Base-by-base conservation (phyloP, 2,888 invertebrate species). In the Lithophane semibrunnea region DNA sequence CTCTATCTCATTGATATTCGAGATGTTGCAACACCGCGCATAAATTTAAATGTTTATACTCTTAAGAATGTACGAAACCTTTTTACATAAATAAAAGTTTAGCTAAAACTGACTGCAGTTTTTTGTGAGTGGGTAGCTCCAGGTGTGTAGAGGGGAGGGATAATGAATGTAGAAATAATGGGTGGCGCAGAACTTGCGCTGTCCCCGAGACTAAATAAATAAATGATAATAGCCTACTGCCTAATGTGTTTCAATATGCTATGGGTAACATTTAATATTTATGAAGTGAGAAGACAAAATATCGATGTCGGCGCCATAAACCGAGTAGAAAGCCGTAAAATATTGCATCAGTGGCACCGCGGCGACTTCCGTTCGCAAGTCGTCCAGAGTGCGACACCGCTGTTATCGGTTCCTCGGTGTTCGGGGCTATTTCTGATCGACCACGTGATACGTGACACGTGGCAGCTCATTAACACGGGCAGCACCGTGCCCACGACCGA, bases 281-380 rank as follows among this genome's bases (percentile, higher is more conserved):
- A 88, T 42, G 85, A 78, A 37, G 52, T 65, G 67, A 75, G 71
- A 73, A 81, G 79, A 82, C 80, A 83, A 85, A 29, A 88, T 49
- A 83, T 80, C 70, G 56, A 77, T 58, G 79, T 60, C 74, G 79
- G 77, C 72, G 68, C 74, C 77, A 75, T 77, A 66, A 79, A 85
- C 72, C 80, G 76, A 73, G 73, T 79, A 82, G 84, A 88, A 81
- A 89, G 83, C 78, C 80, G 77, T 88, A 87, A 88, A 86, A 84
- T 64, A 87, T 88, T 88, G 82, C 89, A 84, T 88, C 89, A 56
- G 56, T 73, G 75, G 75, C 56, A 80, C 77, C 60, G 44, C 18
- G 73, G 75, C 77, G 80, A 86, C 90, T 89, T 89, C 90, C 89
- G 89, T 81, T 80, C 84, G 77, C 87, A 82, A 83, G 78, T 78